These are phyloP conservation scores for Elgonia sp. DNA, from an alignment of 2,888 invertebrate genomes.

Conservation along the genomic window DNA sequence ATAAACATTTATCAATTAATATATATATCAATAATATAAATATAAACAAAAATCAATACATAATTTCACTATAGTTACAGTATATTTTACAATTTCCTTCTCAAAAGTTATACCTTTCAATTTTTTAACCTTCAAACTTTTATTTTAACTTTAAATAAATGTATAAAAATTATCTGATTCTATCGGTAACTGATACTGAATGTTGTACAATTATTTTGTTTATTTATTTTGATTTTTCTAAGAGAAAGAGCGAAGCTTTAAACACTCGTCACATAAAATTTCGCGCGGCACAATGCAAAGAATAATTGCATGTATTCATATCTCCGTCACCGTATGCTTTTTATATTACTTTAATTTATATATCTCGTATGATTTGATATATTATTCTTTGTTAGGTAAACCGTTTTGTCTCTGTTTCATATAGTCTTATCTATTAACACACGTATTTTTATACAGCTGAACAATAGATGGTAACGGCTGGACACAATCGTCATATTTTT, in stretches of 20 bases:
- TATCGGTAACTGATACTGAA: too few relatives aligned
- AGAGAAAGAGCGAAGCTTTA: conserved; percentile 19
- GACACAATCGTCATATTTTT: conserved; percentile 79
- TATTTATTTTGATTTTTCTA: not conserved
- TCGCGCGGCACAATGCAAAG: conserved; percentile 69
- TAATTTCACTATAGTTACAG: too few relatives aligned
- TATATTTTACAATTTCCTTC: too few relatives aligned
- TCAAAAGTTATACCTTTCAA: too few relatives aligned
- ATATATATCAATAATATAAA: too few relatives aligned
- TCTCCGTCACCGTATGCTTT: conserved; percentile 69
- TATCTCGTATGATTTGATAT: conserved; percentile 72
- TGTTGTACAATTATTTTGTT: not conserved
- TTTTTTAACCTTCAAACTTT: too few relatives aligned
- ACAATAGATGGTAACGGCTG: conserved; percentile 86
- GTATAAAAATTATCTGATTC: too few relatives aligned
- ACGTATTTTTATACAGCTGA: conserved; percentile 83
- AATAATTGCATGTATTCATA: conserved; percentile 69
- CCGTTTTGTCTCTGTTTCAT: conserved; percentile 58
- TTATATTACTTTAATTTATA: conserved; percentile 67
- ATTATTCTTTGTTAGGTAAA: conserved; percentile 75
- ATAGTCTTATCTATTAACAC: conserved; percentile 68
- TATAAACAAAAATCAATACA: too few relatives aligned
- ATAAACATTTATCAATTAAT: too few relatives aligned
- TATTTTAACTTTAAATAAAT: too few relatives aligned
- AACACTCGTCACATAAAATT: conserved; percentile 75